phyloP scores from a whole-genome alignment of 2,113 vertebrate genomes.

The Ptychochromis oligacanthus region DNA sequence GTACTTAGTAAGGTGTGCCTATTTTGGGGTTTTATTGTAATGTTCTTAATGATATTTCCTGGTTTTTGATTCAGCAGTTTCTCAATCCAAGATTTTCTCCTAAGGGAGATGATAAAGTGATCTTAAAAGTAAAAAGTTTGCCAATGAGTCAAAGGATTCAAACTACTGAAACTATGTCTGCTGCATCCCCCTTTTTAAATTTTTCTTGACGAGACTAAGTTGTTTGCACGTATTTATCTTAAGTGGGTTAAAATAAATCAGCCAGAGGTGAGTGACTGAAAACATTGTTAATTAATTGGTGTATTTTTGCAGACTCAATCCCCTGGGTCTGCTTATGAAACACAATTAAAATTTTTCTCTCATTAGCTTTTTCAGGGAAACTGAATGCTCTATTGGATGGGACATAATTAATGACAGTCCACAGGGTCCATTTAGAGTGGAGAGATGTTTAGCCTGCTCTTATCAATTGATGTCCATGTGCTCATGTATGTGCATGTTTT shows the following conservation, averaged over 20 bases:
- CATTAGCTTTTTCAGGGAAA: slow-evolving; percentile 53
- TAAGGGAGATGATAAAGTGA: neutral
- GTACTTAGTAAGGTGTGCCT: neutral
- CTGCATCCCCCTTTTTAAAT: neutral
- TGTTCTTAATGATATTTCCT: too few relatives aligned
- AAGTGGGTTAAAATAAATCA: neutral
- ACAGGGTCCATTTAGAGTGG: slow-evolving; percentile 38
- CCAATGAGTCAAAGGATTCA: neutral
- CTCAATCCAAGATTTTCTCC: neutral
- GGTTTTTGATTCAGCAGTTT: neutral
- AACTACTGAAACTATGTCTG: neutral
- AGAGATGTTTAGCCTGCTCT: neutral
- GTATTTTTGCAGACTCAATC: slow-evolving; percentile 51
- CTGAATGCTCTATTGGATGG: slow-evolving; percentile 38
- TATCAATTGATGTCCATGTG: slow-evolving; percentile 8
- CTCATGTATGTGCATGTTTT: slow-evolving; percentile 17
- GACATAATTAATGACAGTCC: slow-evolving; percentile 50
- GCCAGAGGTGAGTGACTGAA: slow-evolving; percentile 47
- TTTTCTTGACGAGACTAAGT: neutral
- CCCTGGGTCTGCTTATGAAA: slow-evolving; percentile 55
- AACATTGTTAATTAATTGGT: slow-evolving; percentile 63
- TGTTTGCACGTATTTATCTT: slow-evolving; percentile 31
- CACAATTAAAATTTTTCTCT: slow-evolving; percentile 57
- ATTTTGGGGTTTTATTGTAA: too few relatives aligned
- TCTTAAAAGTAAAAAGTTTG: too few relatives aligned